Conservation (phyloP, 2,797 vertebrate genomes). For the Cheirogaleus major region DNA sequence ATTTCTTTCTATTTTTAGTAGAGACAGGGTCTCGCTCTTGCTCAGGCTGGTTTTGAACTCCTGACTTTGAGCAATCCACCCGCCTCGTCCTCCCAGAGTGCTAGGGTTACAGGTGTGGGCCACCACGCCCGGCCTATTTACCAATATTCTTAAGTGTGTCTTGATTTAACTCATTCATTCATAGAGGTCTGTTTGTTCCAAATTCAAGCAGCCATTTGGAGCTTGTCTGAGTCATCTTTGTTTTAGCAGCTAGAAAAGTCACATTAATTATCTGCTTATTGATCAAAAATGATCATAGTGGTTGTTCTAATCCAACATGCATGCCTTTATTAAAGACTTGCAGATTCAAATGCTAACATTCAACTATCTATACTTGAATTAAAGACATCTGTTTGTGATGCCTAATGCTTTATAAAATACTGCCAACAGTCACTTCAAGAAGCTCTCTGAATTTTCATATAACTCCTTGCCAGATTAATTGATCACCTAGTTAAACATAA, state of each 20-base stretch:
- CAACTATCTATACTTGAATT: slow-evolving; percentile 6
- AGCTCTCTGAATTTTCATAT: not conserved
- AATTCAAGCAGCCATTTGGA: too few relatives aligned
- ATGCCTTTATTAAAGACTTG: slow-evolving; percentile 30
- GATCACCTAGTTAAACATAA: not conserved
- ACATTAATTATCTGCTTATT: not conserved
- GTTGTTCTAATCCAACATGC: not conserved
- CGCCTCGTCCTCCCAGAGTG: too few relatives aligned
- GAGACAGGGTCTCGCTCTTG: too few relatives aligned
- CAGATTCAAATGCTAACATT: not conserved
- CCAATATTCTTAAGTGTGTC: not conserved
- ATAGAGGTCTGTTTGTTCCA: not conserved
- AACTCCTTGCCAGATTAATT: not conserved
- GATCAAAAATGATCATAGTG: slow-evolving; percentile 13
- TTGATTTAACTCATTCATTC: not conserved
- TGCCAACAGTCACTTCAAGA: not conserved
- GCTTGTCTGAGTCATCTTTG: too few relatives aligned
- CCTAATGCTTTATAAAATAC: not conserved
- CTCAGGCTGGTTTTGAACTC: too few relatives aligned
- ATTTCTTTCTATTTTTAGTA: too few relatives aligned
- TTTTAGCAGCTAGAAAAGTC: too few relatives aligned
- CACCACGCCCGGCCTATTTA: too few relatives aligned
- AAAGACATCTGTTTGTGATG: not conserved
- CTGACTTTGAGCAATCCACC: too few relatives aligned
- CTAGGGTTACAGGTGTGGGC: too few relatives aligned